These are phyloP conservation scores for Ceratina australensis DNA, from an alignment of 1,140 invertebrate species.

Conservation along the genomic window DNA sequence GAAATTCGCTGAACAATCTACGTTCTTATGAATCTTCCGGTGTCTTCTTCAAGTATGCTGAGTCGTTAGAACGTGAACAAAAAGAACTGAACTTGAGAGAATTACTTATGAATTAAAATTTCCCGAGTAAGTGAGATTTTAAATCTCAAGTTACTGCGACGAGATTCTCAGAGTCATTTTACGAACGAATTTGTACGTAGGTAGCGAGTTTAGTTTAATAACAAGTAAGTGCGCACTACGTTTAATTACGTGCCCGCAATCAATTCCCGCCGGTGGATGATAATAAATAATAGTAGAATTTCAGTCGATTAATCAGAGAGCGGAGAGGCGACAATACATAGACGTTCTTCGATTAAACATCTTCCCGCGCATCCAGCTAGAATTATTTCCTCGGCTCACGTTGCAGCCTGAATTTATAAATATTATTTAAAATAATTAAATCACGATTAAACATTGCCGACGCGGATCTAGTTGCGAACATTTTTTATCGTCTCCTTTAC, in stretches of 20 bases:
- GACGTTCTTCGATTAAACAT: conserved; percentile 7
- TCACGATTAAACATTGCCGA: too few relatives aligned
- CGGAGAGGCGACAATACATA: not conserved
- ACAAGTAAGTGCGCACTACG: not conserved
- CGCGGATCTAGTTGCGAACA: not conserved
- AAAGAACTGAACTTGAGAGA: conserved; percentile 30
- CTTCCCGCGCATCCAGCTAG: not conserved
- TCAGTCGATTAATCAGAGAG: conserved; percentile 4
- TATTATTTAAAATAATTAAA: too few relatives aligned
- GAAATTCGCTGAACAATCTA: too few relatives aligned
- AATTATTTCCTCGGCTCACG: not conserved
- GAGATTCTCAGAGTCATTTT: too few relatives aligned
- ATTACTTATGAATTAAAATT: conserved; percentile 18
- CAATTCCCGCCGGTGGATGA: not conserved
- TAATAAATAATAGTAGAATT: conserved; percentile 10
- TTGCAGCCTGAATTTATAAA: too few relatives aligned
- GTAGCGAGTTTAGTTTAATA: too few relatives aligned
- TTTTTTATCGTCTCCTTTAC: not conserved
- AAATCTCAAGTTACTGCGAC: not conserved
- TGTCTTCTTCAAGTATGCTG: conserved; percentile 22
- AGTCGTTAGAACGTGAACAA: not conserved
- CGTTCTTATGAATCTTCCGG: conserved; percentile 12
- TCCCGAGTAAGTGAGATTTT: not conserved
- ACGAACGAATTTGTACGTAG: too few relatives aligned
- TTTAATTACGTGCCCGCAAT: not conserved